phyloP scores from a whole-genome alignment of 2,888 invertebrate genomes.

The Scrobipalpa atriplicella region DNA sequence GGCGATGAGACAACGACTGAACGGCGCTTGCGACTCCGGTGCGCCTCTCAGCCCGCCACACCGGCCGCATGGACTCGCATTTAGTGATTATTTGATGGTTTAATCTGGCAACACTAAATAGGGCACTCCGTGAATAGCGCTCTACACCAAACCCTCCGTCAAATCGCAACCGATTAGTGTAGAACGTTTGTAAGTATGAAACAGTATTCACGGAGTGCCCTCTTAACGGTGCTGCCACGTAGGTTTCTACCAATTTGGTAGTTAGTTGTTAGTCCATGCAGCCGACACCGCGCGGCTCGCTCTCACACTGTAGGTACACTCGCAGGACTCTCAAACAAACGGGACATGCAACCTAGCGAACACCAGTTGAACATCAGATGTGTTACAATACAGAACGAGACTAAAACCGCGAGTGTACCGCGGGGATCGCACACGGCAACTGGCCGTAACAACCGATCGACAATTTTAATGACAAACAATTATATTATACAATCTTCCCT shows the following conservation, averaged over 20 bases:
- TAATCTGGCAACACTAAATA: neutral
- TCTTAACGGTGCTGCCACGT: neutral
- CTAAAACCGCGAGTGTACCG: constrained; percentile 45
- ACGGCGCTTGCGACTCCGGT: constrained; percentile 43
- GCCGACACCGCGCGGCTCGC: constrained; percentile 26
- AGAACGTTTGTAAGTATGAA: too few species aligned
- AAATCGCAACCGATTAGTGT: too few species aligned
- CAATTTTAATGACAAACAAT: constrained; percentile 63
- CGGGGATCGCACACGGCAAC: constrained; percentile 52
- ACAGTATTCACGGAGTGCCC: neutral
- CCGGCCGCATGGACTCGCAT: constrained; percentile 25
- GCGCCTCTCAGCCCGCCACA: constrained; percentile 35
- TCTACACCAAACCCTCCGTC: too few species aligned
- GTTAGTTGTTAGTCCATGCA: constrained; percentile 10
- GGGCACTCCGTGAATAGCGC: too few species aligned
- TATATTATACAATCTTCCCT: constrained; percentile 72
- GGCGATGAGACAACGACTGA: constrained; percentile 74
- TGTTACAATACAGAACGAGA: constrained; percentile 15
- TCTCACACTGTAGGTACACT: constrained; percentile 31
- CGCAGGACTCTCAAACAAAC: constrained; percentile 29
- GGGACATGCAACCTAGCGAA: constrained; percentile 10
- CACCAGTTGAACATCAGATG: constrained; percentile 8
- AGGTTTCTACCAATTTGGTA: neutral
- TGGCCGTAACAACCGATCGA: constrained; percentile 58
- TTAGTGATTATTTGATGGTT: neutral